A percentile compares a stretch with the other conserved stretches of the same genome.
Conservation (phyloP, 2,113 vertebrate genomes). For the Tichodroma muraria region DNA sequence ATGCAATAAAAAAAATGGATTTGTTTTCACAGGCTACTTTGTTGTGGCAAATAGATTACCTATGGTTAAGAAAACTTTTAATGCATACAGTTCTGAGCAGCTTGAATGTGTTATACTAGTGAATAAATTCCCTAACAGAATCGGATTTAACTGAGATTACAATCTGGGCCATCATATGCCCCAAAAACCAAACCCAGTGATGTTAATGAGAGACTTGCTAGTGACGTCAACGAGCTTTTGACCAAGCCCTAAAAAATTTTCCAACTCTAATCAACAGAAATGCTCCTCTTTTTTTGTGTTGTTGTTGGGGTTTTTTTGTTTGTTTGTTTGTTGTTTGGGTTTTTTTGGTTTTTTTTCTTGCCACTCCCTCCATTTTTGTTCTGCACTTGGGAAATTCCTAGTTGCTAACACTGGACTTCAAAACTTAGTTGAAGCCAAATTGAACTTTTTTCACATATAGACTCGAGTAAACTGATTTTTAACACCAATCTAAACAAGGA, state of each 20-base stretch:
- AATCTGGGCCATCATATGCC: constrained; percentile 59
- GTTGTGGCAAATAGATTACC: background rate
- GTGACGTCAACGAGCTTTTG: constrained; percentile 58
- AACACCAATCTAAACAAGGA: background rate
- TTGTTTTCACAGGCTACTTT: background rate
- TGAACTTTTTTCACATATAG: background rate
- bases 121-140: constrained; percentile 51
- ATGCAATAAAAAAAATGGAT: background rate
- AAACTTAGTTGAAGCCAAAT: background rate
- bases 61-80: constrained; percentile 24
- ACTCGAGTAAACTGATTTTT: background rate
- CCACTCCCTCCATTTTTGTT: background rate
- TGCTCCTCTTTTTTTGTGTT: background rate
- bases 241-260: constrained; percentile 40
- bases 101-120: constrained; percentile 24
- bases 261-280: background rate
- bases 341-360: background rate
- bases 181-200: constrained; percentile 51
- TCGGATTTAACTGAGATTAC: constrained; percentile 64
- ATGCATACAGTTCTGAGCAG: constrained; percentile 31
- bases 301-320: background rate
- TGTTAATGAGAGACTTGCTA: constrained; percentile 58
- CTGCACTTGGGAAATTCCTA: background rate
- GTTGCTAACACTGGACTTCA: background rate
- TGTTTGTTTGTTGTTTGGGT: background rate